A percentile compares a stretch with the other conserved stretches of the same genome.
Conservation (phyloP, 2,888 invertebrate genomes). For the Halocaridina rubra region DNA sequence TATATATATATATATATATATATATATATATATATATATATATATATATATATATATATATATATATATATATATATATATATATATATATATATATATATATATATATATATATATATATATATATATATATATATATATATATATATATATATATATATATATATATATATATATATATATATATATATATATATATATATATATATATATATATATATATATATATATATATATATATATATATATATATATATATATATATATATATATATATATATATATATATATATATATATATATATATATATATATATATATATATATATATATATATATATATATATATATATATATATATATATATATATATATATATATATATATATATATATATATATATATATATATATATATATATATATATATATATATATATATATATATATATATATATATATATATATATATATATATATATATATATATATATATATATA, state of each 20-base stretch:
- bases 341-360: not conserved
- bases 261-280: not conserved
- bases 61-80: not conserved
- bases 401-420: not conserved
- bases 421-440: not conserved
- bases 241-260: not conserved
- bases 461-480: not conserved
- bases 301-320: not conserved
- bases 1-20: not conserved
- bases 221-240: not conserved
- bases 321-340: not conserved
- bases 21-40: not conserved
- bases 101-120: not conserved
- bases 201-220: not conserved
- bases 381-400: not conserved
- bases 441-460: not conserved
- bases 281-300: not conserved
- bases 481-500: not conserved
- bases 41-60: not conserved
- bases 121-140: not conserved
- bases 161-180: not conserved
- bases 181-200: not conserved
- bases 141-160: not conserved
- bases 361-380: not conserved
- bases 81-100: not conserved